Percentiles rank a stretch among this genome's conserved stretches.
These are phyloP conservation scores for Drosophila antonietae DNA, from an alignment of 2,888 invertebrate genomes.

Conservation along the genomic window DNA sequence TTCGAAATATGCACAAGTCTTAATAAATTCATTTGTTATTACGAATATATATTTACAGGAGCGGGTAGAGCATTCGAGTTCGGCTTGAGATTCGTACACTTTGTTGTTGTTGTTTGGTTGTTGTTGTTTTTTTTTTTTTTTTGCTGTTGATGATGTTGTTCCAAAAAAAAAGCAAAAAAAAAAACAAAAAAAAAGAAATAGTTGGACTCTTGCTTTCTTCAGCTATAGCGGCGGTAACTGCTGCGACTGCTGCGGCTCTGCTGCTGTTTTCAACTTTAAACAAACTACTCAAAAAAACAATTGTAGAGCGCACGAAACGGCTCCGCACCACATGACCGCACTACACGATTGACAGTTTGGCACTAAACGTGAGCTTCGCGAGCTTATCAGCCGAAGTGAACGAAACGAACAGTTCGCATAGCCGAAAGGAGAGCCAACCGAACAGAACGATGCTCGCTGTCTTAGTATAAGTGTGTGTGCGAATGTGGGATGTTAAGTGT, in stretches of 20 bases:
- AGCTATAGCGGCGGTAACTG: constrained; percentile 26
- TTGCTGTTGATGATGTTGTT: background rate
- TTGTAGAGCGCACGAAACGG: constrained; percentile 68
- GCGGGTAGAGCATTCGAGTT: constrained; percentile 25
- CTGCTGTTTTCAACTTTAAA: constrained; percentile 50
- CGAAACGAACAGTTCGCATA: constrained; percentile 18
- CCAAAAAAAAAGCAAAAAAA: constrained; percentile 35
- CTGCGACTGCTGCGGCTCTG: constrained; percentile 25
- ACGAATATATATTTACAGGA: constrained; percentile 10
- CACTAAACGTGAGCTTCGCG: constrained; percentile 72
- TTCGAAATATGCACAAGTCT: constrained; percentile 34
- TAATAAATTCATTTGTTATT: constrained; percentile 35
- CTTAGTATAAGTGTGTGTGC: constrained; percentile 1
- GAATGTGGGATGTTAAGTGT: background rate
- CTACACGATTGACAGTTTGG: constrained; percentile 83
- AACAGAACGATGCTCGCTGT: constrained; percentile 29
- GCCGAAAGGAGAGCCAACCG: constrained; percentile 33
- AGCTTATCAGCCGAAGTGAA: constrained; percentile 47
- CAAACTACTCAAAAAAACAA: constrained; percentile 66
- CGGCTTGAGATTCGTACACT: constrained; percentile 35
- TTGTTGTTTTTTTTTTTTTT: background rate
- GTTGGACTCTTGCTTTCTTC: constrained; percentile 44
- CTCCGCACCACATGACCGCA: constrained; percentile 80
- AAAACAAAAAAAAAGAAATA: constrained; percentile 29
- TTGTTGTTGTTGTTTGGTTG: constrained; percentile 19